Evolutionary conservation across 2,888 invertebrate genomes (phyloP).

Genomic region (Hetaerina titia): DNA sequence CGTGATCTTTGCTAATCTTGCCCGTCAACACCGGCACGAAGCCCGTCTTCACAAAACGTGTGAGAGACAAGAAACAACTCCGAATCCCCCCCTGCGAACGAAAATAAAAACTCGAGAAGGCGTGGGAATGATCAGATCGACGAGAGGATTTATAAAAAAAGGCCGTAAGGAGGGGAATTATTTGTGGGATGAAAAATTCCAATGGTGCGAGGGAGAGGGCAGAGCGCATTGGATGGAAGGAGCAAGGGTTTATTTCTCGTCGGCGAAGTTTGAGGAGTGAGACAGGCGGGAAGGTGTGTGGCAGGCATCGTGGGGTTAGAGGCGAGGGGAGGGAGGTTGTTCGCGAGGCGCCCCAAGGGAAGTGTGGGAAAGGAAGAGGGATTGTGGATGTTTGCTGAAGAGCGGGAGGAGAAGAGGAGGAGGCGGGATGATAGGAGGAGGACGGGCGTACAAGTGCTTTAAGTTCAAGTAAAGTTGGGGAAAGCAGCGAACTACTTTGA

Average conservation of each 20-base stretch:
- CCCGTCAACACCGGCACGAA: too few species aligned
- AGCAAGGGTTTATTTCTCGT: background rate
- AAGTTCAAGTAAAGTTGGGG: too few species aligned
- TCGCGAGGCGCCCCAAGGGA: background rate
- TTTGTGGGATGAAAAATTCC: background rate
- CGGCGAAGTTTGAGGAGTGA: background rate
- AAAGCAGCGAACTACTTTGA: too few species aligned
- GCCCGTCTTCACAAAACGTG: too few species aligned
- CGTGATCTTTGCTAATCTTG: too few species aligned
- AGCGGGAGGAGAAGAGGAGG: background rate
- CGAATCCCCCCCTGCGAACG: background rate
- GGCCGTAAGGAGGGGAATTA: background rate
- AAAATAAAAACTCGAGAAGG: background rate
- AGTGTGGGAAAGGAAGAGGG: background rate
- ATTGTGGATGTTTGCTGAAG: too few species aligned
- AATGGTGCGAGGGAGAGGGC: background rate
- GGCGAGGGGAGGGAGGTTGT: conserved; percentile 16
- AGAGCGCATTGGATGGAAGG: background rate
- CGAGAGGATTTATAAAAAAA: background rate
- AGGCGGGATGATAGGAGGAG: background rate
- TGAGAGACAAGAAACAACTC: too few species aligned
- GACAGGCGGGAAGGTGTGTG: background rate
- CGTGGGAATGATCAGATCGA: conserved; percentile 22
- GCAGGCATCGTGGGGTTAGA: conserved; percentile 14
- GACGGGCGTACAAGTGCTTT: background rate